Conservation (phyloP, 2,113 vertebrate species). For the Chrysochloris asiatica region DNA sequence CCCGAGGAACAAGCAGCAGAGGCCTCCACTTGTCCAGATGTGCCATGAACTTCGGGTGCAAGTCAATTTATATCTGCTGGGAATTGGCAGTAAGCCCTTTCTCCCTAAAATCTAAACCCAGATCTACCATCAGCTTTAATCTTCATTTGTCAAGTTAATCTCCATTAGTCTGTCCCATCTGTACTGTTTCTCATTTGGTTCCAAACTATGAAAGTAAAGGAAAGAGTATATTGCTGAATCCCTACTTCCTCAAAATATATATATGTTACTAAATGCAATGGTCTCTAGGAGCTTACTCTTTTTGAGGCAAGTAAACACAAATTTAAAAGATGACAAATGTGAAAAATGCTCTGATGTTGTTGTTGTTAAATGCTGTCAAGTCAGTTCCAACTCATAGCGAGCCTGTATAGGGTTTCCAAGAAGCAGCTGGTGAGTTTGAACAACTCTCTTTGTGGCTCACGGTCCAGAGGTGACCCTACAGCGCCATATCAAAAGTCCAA, state of each 20-base stretch:
- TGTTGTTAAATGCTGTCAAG: no score
- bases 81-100: not conserved
- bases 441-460: no score
- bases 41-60: not conserved
- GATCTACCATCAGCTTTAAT: not conserved
- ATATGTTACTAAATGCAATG: not conserved
- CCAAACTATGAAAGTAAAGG: not conserved
- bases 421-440: no score
- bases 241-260: not conserved
- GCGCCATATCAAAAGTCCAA: no score
- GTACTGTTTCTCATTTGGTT: not conserved
- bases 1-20: not conserved
- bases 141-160: constrained; percentile 23
- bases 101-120: not conserved
- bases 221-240: not conserved
- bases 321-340: not conserved
- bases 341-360: no score
- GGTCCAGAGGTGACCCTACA: no score
- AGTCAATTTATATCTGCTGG: not conserved
- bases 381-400: no score
- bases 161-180: not conserved
- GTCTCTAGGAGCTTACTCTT: not conserved
- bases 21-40: not conserved
- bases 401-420: no score
- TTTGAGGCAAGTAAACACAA: constrained; percentile 16